These are phyloP conservation scores for Neodiprion fabricii DNA, from an alignment of 1,140 invertebrate genomes.

Conservation along the genomic window DNA sequence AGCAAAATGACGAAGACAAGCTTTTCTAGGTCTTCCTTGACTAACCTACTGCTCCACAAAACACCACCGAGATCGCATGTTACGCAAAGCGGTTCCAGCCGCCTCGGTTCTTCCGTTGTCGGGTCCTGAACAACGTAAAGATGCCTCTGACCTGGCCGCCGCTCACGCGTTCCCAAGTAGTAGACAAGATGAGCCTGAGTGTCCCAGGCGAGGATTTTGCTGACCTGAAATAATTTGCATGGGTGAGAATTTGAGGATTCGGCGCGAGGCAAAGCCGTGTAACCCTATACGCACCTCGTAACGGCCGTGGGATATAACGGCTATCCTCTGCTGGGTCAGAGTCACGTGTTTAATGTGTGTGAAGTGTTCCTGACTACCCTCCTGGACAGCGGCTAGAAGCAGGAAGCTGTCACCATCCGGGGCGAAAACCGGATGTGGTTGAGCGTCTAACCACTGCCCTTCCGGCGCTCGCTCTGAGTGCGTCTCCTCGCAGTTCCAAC, in stretches of 20 bases:
- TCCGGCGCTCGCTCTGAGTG: conserved; percentile 82
- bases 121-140: conserved; percentile 78
- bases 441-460: conserved; percentile 84
- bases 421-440: conserved; percentile 83
- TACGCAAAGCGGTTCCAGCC: conserved; percentile 78
- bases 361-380: conserved; percentile 81
- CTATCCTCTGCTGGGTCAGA: conserved; percentile 80
- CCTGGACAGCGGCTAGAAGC: conserved; percentile 80
- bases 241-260: conserved; percentile 7
- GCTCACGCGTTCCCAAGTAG: conserved; percentile 80
- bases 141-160: conserved; percentile 83
- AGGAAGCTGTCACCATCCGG: conserved; percentile 85
- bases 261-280: conserved; percentile 14
- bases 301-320: conserved; percentile 84
- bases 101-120: conserved; percentile 72
- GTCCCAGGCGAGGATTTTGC: conserved; percentile 86
- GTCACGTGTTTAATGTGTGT: conserved; percentile 90
- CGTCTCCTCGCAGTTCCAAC: conserved; percentile 84
- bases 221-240: conserved; percentile 54
- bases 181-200: conserved; percentile 82
- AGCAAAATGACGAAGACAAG: neutral
- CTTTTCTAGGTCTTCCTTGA: neutral
- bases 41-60: conserved; percentile 73
- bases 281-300: conserved; percentile 74
- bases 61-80: conserved; percentile 76